Percentiles rank a stretch among this genome's conserved stretches.
These are phyloP conservation scores for Aelia acuminata DNA, from an alignment of 2,888 invertebrate genomes.

Conservation along the genomic window DNA sequence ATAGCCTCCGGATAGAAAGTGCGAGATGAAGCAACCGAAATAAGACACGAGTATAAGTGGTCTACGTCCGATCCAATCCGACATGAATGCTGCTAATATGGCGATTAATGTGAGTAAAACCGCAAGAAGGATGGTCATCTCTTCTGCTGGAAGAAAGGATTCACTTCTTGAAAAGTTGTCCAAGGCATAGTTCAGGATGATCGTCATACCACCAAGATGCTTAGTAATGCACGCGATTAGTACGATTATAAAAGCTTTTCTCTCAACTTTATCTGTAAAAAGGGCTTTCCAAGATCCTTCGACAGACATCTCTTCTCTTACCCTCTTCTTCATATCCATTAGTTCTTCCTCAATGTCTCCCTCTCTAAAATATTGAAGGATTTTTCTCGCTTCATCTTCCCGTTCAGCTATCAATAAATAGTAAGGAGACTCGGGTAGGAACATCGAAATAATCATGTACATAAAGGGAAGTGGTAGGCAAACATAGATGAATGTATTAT, in stretches of 20 bases:
- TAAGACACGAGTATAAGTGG: conserved; percentile 60
- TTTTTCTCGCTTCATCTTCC: conserved; percentile 46
- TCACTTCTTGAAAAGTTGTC: conserved; percentile 56
- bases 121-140: conserved; percentile 53
- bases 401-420: conserved; percentile 61
- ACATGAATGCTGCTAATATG: conserved; percentile 54
- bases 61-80: conserved; percentile 61
- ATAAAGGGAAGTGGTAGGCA: conserved; percentile 63
- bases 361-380: conserved; percentile 62
- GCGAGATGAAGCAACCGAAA: conserved; percentile 56
- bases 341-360: conserved; percentile 68
- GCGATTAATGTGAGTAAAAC: conserved; percentile 45
- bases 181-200: conserved; percentile 58
- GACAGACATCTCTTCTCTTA: conserved; percentile 45
- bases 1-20: conserved; percentile 61
- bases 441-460: conserved; percentile 51
- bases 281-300: conserved; percentile 60
- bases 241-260: conserved; percentile 58
- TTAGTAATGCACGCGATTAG: conserved; percentile 39
- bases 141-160: neutral
- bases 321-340: conserved; percentile 28
- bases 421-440: conserved; percentile 63
- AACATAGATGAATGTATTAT: conserved; percentile 69
- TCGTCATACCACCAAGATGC: conserved; percentile 57
- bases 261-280: conserved; percentile 61